Base-by-base conservation (phyloP, 2,113 vertebrate species). In the Mus pahari region DNA sequence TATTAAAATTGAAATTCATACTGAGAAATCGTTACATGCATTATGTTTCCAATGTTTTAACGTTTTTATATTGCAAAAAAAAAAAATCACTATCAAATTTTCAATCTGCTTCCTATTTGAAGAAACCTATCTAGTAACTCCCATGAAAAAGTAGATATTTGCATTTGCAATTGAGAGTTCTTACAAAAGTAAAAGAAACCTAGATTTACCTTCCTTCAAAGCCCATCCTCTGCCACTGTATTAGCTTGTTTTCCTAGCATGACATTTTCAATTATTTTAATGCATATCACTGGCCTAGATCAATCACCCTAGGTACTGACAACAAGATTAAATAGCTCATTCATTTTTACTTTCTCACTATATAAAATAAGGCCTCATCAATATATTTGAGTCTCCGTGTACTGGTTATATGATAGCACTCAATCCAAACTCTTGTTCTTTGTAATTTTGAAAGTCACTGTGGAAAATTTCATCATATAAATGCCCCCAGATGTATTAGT, bases 381-480 rank as follows among this genome's bases (percentile, higher is more conserved):
- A 86, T 70, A 50, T 53, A 53, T 71, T 42, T 12, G 64, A 55
- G 62, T 9, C 17, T 93, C 36, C 24, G 8, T 26, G 1, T 74
- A 26, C 14, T 84, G 87, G 50, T 0, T 68, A 82, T 22, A 9
- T 64, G 48, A 93, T 92, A 20, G 58, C 36, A 83, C 82, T 92
- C 48, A 68, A 86, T 45, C 68, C 82, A 95, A 71, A 50, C 36
- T 62, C 26, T 86, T 22, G 14, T 66, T 96, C 92, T 90, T 89
- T 42, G 36, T 82, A 89, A 86, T 91, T 97, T 89, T 91, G 53
- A 83, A 97, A 95, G 88, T 74, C 86, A 92, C 90, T 75, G 64
- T 94, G 86, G 94, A 97, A 97, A 97, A 94, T 91, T 91, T 89
- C 82, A 82, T n/a, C 10, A 68, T 91, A 89, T 92, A 88, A 93